Base-by-base conservation (phyloP, 2,113 vertebrate species). In the Zosterops japonicus region DNA sequence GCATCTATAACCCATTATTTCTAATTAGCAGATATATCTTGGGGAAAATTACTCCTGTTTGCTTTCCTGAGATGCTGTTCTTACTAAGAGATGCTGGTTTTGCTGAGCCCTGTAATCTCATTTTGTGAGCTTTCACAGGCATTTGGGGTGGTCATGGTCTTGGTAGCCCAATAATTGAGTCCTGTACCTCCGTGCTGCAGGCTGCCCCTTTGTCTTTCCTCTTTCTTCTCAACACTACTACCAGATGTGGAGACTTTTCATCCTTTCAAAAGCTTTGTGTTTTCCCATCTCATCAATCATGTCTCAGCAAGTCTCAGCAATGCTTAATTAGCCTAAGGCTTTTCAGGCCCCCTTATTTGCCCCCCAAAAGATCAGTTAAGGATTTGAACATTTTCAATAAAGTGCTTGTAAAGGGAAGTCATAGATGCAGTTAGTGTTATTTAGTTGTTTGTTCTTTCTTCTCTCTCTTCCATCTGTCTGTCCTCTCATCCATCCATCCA, bases 281-380 rank as follows among this genome's bases (percentile, higher is more conserved):
- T 98, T 98, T 97, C 97, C 96, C 98, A 97, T 98, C 97, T 98
- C 98, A 98, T 98, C 98, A 98, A 98, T 98, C 97, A 97, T 98
- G 97, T 97, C 98, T 98, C 95, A 93, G 97, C 97, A 94, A 96
- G 97, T 97, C 98, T 98, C 95, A 93, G 97, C 97, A 94, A 96
- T 97, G 96, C 96, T 97, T 98, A 98, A 98, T 98, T 98, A 99
- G 97, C 98, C 98, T 83, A 94, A 97, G 96, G 92, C 97, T 98
- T 98, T 98, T 98, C 97, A 98, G 90, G 76, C 60, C 9, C 49
- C 39, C 35, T 6, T 6, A 35, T 83, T 53, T 5, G 0, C 29
- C 74, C 93, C 95, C 55, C 21, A 71, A 96, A 97, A 97, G 98
- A 97, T 97, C 93, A 89, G 98, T 98, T 97, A 98, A 98, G 98